A percentile compares a stretch with the other conserved stretches of the same genome.
Conservation (phyloP, 2,888 invertebrate genomes). For the Nasonovia ribisnigri region DNA sequence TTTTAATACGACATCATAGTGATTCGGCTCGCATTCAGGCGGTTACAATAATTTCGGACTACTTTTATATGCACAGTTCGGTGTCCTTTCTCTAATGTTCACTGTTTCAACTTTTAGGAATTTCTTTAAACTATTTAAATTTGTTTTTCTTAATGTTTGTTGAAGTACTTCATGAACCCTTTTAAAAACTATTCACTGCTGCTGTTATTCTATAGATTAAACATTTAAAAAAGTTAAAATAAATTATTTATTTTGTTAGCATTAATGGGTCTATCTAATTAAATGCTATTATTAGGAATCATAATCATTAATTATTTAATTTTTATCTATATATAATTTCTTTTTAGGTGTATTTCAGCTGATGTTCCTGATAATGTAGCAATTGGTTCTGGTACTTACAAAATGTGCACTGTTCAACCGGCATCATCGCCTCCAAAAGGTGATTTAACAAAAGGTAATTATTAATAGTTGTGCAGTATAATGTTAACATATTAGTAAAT, state of each 20-base stretch:
- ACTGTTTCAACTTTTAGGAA: too few species aligned
- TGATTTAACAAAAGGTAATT: conserved; percentile 62
- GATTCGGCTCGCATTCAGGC: too few species aligned
- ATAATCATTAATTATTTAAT: not conserved
- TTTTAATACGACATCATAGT: too few species aligned
- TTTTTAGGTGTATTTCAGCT: conserved; percentile 65
- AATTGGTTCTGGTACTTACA: conserved; percentile 56
- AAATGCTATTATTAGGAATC: not conserved
- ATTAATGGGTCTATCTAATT: not conserved
- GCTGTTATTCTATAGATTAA: not conserved
- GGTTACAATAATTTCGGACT: too few species aligned
- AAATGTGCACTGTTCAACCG: conserved; percentile 58
- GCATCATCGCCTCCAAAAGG: conserved; percentile 64
- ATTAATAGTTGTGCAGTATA: not conserved
- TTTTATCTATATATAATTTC: not conserved
- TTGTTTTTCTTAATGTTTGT: not conserved
- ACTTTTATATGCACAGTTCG: too few species aligned
- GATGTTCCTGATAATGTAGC: conserved; percentile 59
- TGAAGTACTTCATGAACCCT: not conserved
- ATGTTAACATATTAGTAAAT: not conserved
- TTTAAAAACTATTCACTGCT: not conserved
- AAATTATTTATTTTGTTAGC: not conserved
- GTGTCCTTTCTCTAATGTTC: too few species aligned
- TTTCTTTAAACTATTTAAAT: not conserved
- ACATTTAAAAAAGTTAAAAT: not conserved